These are phyloP conservation scores for Synergus umbraculus DNA, from an alignment of 2,888 invertebrate genomes.

Conservation along the genomic window DNA sequence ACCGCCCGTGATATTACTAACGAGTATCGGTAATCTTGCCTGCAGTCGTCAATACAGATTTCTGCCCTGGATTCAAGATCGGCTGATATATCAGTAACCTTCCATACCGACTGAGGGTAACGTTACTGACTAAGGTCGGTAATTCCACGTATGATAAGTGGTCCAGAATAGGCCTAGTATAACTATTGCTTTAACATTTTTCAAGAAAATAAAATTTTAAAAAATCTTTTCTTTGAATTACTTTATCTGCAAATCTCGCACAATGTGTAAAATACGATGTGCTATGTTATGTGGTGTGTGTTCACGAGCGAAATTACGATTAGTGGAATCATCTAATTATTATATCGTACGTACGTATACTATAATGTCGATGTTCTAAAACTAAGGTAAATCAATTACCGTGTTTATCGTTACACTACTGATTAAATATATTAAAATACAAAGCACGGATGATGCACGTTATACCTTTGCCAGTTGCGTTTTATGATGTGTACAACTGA, in stretches of 20 bases:
- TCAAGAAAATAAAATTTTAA: too few species aligned
- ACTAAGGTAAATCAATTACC: slow-evolving; percentile 39
- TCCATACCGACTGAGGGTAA: too few species aligned
- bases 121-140: too few species aligned
- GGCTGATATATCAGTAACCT: too few species aligned
- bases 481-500: slow-evolving; percentile 25
- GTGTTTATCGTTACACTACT: slow-evolving; percentile 33
- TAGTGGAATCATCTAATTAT: slow-evolving; percentile 33
- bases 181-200: too few species aligned
- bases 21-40: too few species aligned
- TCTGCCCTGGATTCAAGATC: too few species aligned
- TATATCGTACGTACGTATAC: slow-evolving; percentile 29
- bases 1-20: too few species aligned
- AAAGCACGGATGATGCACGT: slow-evolving; percentile 13
- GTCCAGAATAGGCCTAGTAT: too few species aligned
- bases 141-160: too few species aligned
- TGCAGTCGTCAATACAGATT: too few species aligned
- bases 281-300: slow-evolving; percentile 33
- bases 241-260: slow-evolving; percentile 19
- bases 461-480: slow-evolving; percentile 16
- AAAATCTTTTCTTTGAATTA: not conserved
- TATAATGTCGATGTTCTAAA: slow-evolving; percentile 39
- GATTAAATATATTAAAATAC: slow-evolving; percentile 26
- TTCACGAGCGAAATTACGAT: slow-evolving; percentile 28
- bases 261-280: slow-evolving; percentile 24